These are phyloP conservation scores for Idaea biselata DNA, from an alignment of 2,888 invertebrate species.

Conservation along the genomic window DNA sequence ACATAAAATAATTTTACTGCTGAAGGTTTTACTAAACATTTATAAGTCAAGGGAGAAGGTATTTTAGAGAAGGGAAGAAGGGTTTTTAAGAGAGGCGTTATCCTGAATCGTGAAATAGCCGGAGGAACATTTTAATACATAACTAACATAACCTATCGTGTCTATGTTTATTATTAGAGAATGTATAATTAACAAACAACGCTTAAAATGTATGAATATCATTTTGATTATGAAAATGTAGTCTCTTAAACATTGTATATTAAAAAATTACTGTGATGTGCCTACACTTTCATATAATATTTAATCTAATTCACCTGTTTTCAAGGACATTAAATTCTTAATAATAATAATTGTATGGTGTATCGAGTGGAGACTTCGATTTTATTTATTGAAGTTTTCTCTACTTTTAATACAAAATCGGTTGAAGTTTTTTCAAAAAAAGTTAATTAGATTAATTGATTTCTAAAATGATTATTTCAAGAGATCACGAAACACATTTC, in stretches of 20 bases:
- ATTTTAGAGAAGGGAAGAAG: too few species aligned
- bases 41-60: too few species aligned
- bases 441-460: neutral
- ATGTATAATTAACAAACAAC: constrained; percentile 65
- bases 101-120: constrained; percentile 46
- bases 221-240: constrained; percentile 49
- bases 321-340: constrained; percentile 42
- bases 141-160: constrained; percentile 50
- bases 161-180: constrained; percentile 38
- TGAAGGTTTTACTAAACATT: too few species aligned
- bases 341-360: constrained; percentile 34
- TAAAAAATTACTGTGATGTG: constrained; percentile 42
- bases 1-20: too few species aligned
- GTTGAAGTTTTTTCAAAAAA: neutral
- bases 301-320: constrained; percentile 61
- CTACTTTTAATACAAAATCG: neutral
- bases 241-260: constrained; percentile 40
- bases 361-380: constrained; percentile 7
- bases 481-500: neutral
- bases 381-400: neutral
- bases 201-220: constrained; percentile 56
- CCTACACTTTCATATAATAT: constrained; percentile 45
- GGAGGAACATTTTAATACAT: constrained; percentile 65
- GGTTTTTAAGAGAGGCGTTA: neutral
- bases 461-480: constrained; percentile 3